phyloP scores from a whole-genome alignment of 2,888 invertebrate genomes.

The Epirrhoe alternata region DNA sequence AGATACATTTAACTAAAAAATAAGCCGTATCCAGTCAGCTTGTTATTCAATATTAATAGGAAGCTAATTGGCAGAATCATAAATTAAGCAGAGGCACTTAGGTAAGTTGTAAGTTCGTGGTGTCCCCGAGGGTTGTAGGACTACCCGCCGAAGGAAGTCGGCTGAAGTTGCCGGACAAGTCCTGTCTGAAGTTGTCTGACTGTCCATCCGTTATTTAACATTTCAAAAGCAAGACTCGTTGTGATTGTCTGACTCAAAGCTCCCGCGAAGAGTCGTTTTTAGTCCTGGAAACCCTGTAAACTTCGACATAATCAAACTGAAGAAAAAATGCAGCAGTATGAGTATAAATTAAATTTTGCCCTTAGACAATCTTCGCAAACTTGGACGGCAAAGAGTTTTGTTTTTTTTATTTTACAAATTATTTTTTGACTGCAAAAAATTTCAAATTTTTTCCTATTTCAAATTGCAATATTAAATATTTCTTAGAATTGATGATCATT shows the following conservation, averaged over 20 bases:
- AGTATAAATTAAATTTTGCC: not conserved
- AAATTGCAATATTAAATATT: not conserved
- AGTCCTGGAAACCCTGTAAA: constrained; percentile 15
- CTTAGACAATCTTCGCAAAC: not conserved
- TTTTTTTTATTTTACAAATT: not conserved
- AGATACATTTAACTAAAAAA: too few relatives aligned
- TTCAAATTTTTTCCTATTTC: too few relatives aligned
- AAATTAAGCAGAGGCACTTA: constrained; percentile 36
- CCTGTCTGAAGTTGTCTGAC: constrained; percentile 4
- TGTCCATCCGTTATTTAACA: constrained; percentile 17
- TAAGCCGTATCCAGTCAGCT: not conserved
- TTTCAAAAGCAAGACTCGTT: constrained; percentile 9
- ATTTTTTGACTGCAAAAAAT: too few relatives aligned
- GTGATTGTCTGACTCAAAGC: not conserved
- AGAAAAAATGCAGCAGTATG: not conserved
- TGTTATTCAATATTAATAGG: constrained; percentile 1
- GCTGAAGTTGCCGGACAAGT: constrained; percentile 19
- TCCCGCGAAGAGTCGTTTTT: not conserved
- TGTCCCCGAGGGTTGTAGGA: constrained; percentile 28
- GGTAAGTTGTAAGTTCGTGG: constrained; percentile 29
- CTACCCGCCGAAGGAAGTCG: constrained; percentile 21
- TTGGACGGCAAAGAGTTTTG: not conserved
- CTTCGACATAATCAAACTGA: constrained; percentile 6
- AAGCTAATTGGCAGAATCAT: constrained; percentile 31
- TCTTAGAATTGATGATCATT: not conserved